Evolutionary conservation across 2,113 vertebrate genomes (phyloP).

Genomic region (Prochilodus magdalenae): DNA sequence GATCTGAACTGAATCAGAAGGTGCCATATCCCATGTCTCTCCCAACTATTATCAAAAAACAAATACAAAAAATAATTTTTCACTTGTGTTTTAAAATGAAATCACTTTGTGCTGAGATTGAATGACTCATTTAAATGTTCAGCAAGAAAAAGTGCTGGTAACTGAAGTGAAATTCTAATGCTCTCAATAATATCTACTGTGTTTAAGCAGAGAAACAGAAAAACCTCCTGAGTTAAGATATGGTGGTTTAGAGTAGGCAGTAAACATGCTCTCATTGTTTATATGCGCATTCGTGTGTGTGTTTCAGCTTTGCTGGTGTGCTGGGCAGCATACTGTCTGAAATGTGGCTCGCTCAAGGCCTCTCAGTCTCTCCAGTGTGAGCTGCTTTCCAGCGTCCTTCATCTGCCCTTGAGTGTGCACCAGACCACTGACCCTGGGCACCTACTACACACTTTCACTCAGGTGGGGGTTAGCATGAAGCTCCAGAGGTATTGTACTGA

Average conservation of each 20-base stretch:
- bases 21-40: too few relatives aligned
- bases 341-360: slow-evolving; percentile 62
- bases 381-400: slow-evolving; percentile 66
- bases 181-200: not conserved
- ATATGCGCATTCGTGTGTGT: slow-evolving; percentile 33
- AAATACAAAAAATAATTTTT: too few relatives aligned
- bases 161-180: too few relatives aligned
- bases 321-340: slow-evolving; percentile 62
- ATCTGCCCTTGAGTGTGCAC: slow-evolving; percentile 69
- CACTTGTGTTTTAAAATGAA: too few relatives aligned
- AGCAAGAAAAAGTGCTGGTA: too few relatives aligned
- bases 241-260: not conserved
- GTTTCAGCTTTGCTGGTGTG: slow-evolving; percentile 68
- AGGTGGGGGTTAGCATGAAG: slow-evolving; percentile 57
- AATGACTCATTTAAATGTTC: too few relatives aligned
- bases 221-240: not conserved
- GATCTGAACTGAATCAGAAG: too few relatives aligned
- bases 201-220: not conserved
- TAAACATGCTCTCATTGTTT: not conserved
- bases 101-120: too few relatives aligned
- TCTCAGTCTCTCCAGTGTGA: slow-evolving; percentile 63
- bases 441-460: slow-evolving; percentile 70
- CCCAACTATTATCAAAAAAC: too few relatives aligned
- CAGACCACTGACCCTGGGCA: slow-evolving; percentile 64
- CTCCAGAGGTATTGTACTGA: not conserved